Conservation (phyloP, 2,113 vertebrate species). For the Axis porcinus region DNA sequence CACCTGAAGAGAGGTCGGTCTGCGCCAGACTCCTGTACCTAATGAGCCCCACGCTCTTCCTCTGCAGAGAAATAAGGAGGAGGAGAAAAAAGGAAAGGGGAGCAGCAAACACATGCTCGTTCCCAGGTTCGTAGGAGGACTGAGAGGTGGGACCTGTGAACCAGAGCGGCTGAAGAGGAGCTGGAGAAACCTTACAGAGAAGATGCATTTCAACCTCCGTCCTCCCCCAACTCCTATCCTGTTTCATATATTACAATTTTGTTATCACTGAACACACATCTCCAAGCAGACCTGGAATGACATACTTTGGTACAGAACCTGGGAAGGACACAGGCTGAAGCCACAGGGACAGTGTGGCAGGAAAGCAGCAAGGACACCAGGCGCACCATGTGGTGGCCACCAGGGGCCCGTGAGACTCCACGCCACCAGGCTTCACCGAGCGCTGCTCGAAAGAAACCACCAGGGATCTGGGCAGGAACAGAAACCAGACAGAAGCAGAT, state of each 20-base stretch:
- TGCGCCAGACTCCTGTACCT: background rate
- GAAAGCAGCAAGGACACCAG: background rate
- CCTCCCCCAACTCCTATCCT: background rate
- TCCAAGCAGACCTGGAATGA: background rate
- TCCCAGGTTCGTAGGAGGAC: background rate
- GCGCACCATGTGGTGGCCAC: rapidly evolving
- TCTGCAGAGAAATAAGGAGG: background rate
- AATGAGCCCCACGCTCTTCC: background rate
- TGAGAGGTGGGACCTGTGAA: background rate
- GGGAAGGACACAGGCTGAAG: background rate
- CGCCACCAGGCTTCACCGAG: background rate
- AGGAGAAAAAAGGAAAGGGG: background rate
- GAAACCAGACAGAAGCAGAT: background rate
- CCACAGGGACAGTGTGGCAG: background rate
- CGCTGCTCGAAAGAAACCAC: background rate
- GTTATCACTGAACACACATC: background rate
- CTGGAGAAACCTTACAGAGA: background rate
- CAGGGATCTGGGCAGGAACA: background rate
- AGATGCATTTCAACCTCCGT: too few relatives aligned
- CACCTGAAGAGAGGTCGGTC: background rate
- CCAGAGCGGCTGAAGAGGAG: background rate
- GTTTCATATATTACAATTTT: background rate
- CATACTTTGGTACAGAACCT: background rate
- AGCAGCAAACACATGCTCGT: background rate
- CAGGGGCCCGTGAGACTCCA: rapidly evolving